Evolutionary conservation across 2,797 vertebrate genomes (phyloP), one percentile per base, ranked within the genome.

Genomic region (Mareca penelope): DNA sequence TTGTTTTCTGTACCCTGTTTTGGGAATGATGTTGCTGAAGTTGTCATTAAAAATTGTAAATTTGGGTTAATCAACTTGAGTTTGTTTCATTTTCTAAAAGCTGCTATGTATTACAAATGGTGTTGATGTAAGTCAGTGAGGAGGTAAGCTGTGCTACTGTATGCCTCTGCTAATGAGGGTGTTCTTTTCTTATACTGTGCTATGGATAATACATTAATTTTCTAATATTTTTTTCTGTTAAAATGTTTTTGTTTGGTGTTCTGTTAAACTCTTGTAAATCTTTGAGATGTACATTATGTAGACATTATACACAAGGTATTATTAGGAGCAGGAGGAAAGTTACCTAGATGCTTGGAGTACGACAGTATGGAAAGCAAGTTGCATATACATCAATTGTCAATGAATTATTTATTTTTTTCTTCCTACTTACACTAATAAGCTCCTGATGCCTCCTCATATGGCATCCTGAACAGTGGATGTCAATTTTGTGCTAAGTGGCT

Each of bases 21-120:
- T 90, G 50, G 17, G 48, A 68, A 16, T 56, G 14, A 15, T 70
- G 12, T 4, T 77, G 33, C 14, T 82, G 26, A 93, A 78, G 39
- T n/a, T 15, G 55, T 87, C 5, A 42, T 85, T 77, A 80, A 52
- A 86, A 63, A 89, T 72, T 9, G 16, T n/a, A 40, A 53, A 61
- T 80, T 37, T 57, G 15, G 72, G 24, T 87, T 85, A 19, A 7
- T 90, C 10, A 70, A 1, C 35, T 70, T 76, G 48, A 89, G 16
- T 88, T 76, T 46, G 13, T 39, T 70, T 85, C 10, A 15, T 81
- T 90, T 95, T 79, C 83, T 4, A 15, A 76, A 84, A 46, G 35
- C 46, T 79, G 8, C 39, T 61, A 4, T 5, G 0, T 94, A 9
- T 77, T 89, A 42, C 11, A 53, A 76, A 64, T 48, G 0, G 22